Evolutionary conservation across 2,797 vertebrate genomes (phyloP).

Genomic region (Cossypha polioptera): DNA sequence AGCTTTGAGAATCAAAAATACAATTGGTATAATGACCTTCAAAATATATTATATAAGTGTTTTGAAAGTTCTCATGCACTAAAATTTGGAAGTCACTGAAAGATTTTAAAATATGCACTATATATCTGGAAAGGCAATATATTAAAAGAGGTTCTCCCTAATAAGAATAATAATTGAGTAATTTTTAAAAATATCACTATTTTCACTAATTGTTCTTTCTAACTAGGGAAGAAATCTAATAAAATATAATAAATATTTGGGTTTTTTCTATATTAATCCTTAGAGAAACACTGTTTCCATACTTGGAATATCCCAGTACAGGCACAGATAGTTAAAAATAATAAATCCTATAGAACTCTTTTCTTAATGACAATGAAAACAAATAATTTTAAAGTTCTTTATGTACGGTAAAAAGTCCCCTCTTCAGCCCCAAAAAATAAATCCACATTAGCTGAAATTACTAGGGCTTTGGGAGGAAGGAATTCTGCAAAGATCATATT

Average conservation of each 20-base stretch:
- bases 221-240: neutral
- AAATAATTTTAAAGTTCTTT: constrained; percentile 32
- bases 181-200: neutral
- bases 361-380: constrained; percentile 45
- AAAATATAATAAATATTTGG: neutral
- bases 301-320: constrained; percentile 8
- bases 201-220: neutral
- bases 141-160: neutral
- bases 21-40: constrained; percentile 4
- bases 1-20: constrained; percentile 6
- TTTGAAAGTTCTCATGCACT: neutral
- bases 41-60: constrained; percentile 18
- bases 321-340: neutral
- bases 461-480: neutral
- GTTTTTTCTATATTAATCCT: neutral
- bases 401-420: neutral
- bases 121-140: neutral
- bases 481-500: neutral
- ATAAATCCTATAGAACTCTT: neutral
- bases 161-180: neutral
- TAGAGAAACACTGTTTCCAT: neutral
- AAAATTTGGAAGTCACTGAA: neutral
- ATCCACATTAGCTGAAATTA: constrained; percentile 2
- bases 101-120: neutral
- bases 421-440: neutral